Percentiles rank a stretch among this genome's conserved stretches.
These are phyloP conservation scores for Platyrinchus mystaceus DNA, from an alignment of 2,797 vertebrate genomes.

Conservation along the genomic window DNA sequence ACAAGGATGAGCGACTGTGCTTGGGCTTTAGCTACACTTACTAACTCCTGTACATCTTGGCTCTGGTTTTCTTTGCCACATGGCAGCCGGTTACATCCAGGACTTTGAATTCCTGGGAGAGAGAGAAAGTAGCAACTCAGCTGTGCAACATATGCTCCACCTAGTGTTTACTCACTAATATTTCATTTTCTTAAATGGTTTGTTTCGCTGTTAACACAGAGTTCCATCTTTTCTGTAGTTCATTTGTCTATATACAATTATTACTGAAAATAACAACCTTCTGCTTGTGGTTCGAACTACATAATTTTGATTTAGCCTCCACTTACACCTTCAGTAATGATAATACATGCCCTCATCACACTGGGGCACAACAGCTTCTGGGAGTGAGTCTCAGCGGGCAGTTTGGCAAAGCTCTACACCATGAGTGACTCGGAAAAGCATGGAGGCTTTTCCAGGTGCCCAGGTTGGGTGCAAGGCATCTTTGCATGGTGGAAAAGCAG, in stretches of 20 bases:
- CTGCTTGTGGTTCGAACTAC: not conserved
- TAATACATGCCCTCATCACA: not conserved
- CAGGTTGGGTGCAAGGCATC: not conserved
- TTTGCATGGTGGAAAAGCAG: not conserved
- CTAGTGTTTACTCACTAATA: constrained; percentile 44
- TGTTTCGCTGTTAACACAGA: not conserved
- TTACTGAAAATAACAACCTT: not conserved
- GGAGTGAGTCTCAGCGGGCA: accelerated
- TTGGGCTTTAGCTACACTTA: not conserved
- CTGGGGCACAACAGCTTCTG: not conserved
- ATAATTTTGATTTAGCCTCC: not conserved
- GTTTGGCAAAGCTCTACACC: not conserved
- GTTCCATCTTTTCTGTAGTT: not conserved
- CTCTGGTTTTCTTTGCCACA: constrained; percentile 23
- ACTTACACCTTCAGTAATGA: not conserved
- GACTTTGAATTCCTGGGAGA: not conserved
- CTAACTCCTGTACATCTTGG: not conserved
- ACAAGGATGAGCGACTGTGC: not conserved
- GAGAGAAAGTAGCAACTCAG: not conserved
- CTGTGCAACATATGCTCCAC: constrained; percentile 48
- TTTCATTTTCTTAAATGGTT: constrained; percentile 9
- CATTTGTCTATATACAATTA: not conserved
- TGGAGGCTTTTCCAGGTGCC: not conserved
- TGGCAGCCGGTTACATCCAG: not conserved
- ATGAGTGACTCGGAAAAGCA: accelerated